phyloP scores from a whole-genome alignment of 2,888 invertebrate genomes.

The Drosophila phalerata region DNA sequence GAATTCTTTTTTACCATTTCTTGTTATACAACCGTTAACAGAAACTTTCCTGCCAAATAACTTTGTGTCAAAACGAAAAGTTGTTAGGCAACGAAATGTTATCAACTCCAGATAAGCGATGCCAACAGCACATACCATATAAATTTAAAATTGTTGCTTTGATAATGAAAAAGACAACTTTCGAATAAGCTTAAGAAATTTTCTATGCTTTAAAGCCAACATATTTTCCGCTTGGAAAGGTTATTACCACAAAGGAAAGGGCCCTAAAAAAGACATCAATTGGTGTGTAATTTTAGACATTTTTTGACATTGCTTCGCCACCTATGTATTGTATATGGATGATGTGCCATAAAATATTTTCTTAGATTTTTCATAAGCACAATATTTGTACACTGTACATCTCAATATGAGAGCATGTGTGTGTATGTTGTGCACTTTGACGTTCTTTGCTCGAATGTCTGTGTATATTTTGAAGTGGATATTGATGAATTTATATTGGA shows the following conservation, averaged over 20 bases:
- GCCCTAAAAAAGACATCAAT: constrained; percentile 67
- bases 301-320: constrained; percentile 36
- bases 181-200: constrained; percentile 29
- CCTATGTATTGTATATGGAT: constrained; percentile 17
- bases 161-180: constrained; percentile 48
- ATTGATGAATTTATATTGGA: constrained; percentile 78
- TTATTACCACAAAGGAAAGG: constrained; percentile 42
- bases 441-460: constrained; percentile 31
- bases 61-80: constrained; percentile 41
- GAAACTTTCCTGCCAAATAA: constrained; percentile 32
- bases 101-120: constrained; percentile 36
- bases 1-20: no score
- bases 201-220: constrained; percentile 36
- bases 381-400: constrained; percentile 19
- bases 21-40: constrained; percentile 23
- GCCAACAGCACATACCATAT: constrained; percentile 10
- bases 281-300: constrained; percentile 70
- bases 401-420: neutral
- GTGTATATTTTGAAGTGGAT: constrained; percentile 69
- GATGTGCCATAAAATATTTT: constrained; percentile 53
- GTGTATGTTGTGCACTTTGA: constrained; percentile 22
- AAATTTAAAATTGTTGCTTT: constrained; percentile 50
- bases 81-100: constrained; percentile 29
- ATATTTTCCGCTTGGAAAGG: constrained; percentile 54
- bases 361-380: constrained; percentile 56